Evolutionary conservation across 2,113 vertebrate genomes (phyloP), one percentile per base, ranked within the genome.

Genomic region (pig (Sus scrofa)): DNA sequence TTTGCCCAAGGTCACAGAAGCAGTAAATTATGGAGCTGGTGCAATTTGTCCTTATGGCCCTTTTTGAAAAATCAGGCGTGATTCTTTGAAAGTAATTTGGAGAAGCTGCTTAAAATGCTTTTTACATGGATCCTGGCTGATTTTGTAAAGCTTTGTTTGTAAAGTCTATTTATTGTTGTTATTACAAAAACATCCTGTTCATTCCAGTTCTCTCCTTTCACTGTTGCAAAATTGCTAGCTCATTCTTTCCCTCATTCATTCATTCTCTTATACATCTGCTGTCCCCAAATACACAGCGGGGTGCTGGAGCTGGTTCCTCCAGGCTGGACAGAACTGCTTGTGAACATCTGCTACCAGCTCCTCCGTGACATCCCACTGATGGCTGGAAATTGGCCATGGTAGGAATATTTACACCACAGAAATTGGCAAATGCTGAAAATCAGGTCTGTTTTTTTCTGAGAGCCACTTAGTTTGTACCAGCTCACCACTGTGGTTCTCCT

Each of bases 11-110:
- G 37, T 37, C 22, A 11, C 27, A 24, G 20, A 58, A 30, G n/a
- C 0, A 56, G 34, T 7, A 7, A 11, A 10, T 13, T 22, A 1
- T 1, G 10, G 22, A 32, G 73, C 54, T 15, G 4, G 26, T 6
- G 9, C 6, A 44, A 26, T 62, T n/a, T 7, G 34, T 70, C 18
- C 0, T 54, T 50, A 3, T 13, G 32, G 26, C 32, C 54, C n/a
- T 75, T 71, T 13, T 7, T 19, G 15, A 13, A 73, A 68, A 73
- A 62, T 20, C n/a, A 50, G 74, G n/a, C 1, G 0, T 19, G 32
- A 58, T 32, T 74, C 58, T 39, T 54, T 2, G n/a, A 67, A 52
- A 50, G 27, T 54, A 16, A 67, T 20, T 62, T 78, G 44, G 67
- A 85, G n/a, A 71, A 52, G 19, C 14, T 60, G 62, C 37, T 81